Evolutionary conservation across 2,797 vertebrate species (phyloP).

Genomic region (Ambastaia sidthimunki): DNA sequence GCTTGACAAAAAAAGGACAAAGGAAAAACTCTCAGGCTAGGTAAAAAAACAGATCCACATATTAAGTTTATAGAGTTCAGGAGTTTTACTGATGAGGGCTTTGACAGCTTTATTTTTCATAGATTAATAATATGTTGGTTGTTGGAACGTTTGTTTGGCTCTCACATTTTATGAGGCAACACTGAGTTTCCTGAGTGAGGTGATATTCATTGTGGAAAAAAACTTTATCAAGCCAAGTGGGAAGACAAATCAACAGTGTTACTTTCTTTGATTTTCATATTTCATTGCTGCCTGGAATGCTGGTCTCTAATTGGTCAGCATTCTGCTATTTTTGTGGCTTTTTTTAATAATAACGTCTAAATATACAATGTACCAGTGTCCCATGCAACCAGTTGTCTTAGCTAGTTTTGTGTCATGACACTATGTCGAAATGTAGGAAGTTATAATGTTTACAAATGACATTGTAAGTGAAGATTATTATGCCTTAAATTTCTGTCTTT

Average conservation of each 20-base stretch:
- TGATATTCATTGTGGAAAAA: constrained; percentile 49
- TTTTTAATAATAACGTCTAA: neutral
- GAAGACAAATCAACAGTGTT: constrained; percentile 42
- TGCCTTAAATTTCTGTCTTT: too few relatives aligned
- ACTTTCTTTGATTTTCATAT: neutral
- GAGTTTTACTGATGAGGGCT: constrained; percentile 32
- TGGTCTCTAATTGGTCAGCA: neutral
- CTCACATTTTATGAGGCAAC: constrained; percentile 65
- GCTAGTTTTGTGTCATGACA: neutral
- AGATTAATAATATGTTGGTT: constrained; percentile 74
- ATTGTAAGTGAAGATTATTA: too few relatives aligned
- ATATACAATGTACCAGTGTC: too few relatives aligned
- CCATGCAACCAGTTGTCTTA: neutral
- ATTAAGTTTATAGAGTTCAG: constrained; percentile 34
- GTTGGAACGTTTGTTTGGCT: constrained; percentile 66
- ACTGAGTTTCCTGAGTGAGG: constrained; percentile 32
- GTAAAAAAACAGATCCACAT: constrained; percentile 25
- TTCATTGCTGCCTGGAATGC: neutral
- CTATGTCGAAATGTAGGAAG: too few relatives aligned
- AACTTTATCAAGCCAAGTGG: constrained; percentile 51
- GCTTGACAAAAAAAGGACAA: neutral
- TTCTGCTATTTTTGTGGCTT: neutral
- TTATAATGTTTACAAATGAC: too few relatives aligned
- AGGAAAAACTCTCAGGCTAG: constrained; percentile 8
- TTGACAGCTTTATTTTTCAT: constrained; percentile 72